Percentiles rank a stretch among this genome's conserved stretches.
Conservation (phyloP, 2,113 vertebrate species). For the Lathamus discolor region DNA sequence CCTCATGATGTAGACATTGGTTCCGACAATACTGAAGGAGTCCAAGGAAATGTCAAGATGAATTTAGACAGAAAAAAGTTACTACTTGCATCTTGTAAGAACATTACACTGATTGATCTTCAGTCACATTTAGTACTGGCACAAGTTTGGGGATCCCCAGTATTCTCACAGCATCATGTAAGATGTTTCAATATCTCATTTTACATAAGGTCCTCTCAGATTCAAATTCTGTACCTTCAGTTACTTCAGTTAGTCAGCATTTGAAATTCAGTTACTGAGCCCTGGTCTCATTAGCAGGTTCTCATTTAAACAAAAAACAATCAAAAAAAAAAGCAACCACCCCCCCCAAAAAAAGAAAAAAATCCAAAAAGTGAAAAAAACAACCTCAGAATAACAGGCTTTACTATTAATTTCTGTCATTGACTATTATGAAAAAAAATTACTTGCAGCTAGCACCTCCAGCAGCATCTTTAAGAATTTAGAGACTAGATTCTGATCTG, state of each 20-base stretch:
- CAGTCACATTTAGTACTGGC: background rate
- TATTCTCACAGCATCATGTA: background rate
- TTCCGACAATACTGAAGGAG: background rate
- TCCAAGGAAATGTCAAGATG: background rate
- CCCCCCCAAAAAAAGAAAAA: too few species aligned
- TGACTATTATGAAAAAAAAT: background rate
- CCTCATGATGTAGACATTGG: background rate
- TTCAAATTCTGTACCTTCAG: background rate
- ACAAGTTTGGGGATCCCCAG: background rate
- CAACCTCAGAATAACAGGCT: background rate
- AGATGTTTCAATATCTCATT: background rate
- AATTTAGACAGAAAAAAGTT: background rate
- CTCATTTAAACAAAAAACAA: background rate
- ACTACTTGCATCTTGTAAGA: background rate
- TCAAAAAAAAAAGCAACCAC: too few species aligned
- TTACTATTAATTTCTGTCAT: background rate
- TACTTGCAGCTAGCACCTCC: background rate
- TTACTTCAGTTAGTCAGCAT: background rate
- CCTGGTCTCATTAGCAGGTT: background rate
- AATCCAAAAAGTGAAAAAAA: background rate
- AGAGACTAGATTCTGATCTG: background rate
- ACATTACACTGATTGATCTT: background rate
- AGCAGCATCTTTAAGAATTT: background rate
- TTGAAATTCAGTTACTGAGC: background rate
- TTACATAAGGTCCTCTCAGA: background rate